Conservation (phyloP, 2,888 invertebrate genomes). For the Sicus ferrugineus region DNA sequence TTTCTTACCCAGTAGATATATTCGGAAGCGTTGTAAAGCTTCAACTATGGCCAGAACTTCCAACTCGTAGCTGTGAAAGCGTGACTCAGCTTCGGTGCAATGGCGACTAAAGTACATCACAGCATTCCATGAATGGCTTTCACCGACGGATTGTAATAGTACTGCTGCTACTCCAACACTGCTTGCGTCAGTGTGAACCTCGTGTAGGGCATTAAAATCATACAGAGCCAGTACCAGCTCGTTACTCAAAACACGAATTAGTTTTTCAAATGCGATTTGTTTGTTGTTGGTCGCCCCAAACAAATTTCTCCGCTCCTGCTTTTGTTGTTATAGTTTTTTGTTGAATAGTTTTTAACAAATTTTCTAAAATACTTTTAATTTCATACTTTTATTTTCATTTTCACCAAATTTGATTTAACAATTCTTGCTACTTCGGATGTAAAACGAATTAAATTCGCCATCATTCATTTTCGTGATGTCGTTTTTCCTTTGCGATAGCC, state of each 20-base stretch:
- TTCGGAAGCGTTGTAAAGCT: constrained; percentile 39
- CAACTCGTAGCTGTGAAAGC: constrained; percentile 40
- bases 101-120: constrained; percentile 39
- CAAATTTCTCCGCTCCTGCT: constrained; percentile 13
- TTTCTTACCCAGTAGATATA: constrained; percentile 41
- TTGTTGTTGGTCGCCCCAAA: constrained; percentile 26
- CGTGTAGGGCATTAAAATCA: constrained; percentile 30
- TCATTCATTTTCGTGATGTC: neutral
- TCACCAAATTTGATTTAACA: constrained; percentile 30
- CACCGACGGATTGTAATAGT: constrained; percentile 35
- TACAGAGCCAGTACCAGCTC: constrained; percentile 39
- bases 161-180: constrained; percentile 41
- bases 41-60: constrained; percentile 41
- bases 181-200: constrained; percentile 41
- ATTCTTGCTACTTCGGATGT: constrained; percentile 23
- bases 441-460: constrained; percentile 24
- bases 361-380: constrained; percentile 36
- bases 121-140: constrained; percentile 35
- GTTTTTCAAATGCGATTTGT: constrained; percentile 24
- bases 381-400: constrained; percentile 36
- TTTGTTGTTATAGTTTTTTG: constrained; percentile 30
- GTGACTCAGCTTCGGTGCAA: constrained; percentile 31
- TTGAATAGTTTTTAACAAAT: constrained; percentile 30
- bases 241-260: constrained; percentile 25
- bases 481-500: constrained; percentile 22